phyloP scores from a whole-genome alignment of 2,888 invertebrate species.

The Microdon myrmicae region DNA sequence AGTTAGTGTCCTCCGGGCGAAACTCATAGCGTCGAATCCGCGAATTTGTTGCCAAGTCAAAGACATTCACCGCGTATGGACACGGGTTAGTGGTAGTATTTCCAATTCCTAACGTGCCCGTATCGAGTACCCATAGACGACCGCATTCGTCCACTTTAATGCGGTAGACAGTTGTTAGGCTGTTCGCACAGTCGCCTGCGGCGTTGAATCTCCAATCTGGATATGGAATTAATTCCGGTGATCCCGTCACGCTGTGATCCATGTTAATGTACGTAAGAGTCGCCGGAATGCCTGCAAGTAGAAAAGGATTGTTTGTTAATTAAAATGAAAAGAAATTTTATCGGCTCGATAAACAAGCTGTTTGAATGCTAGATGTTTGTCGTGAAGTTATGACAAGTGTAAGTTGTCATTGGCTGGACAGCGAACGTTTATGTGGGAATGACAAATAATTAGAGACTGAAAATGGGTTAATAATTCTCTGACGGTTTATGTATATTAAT shows the following conservation, averaged over 20 bases:
- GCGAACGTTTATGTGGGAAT: no score
- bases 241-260: conserved; percentile 74
- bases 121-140: conserved; percentile 84
- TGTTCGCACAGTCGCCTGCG: conserved; percentile 79
- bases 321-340: no score
- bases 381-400: no score
- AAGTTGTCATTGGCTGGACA: no score
- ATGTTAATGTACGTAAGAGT: conserved; percentile 83
- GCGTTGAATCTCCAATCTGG: conserved; percentile 81
- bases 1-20: conserved; percentile 77
- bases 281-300: conserved; percentile 77
- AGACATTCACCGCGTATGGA: conserved; percentile 82
- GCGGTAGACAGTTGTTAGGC: conserved; percentile 81
- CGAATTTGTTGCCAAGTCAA: conserved; percentile 78
- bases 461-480: no score
- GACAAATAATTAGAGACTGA: no score
- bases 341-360: no score
- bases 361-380: no score
- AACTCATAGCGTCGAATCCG: conserved; percentile 77
- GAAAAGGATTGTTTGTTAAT: conserved; percentile 9
- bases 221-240: conserved; percentile 81
- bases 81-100: conserved; percentile 81
- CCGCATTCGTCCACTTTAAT: conserved; percentile 83
- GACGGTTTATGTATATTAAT: no score
- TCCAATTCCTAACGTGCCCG: conserved; percentile 84